Evolutionary conservation across 2,888 invertebrate species (phyloP), one percentile per base, ranked within the genome.

Genomic region (Prenolepis imparis): DNA sequence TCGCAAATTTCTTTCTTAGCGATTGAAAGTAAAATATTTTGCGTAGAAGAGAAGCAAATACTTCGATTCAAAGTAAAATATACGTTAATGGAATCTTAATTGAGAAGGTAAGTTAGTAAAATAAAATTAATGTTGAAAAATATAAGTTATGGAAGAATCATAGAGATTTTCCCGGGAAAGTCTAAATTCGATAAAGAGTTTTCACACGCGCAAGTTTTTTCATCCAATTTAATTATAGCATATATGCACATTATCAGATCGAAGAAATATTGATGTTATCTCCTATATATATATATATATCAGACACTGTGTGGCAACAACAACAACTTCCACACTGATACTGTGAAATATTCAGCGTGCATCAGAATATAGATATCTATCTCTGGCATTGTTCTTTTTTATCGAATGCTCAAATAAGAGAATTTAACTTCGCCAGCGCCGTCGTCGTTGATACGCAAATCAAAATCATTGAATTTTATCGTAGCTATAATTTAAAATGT

Each of bases 251-350:
- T 15, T 74, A 28, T 39, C 41, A 12, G 15, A 73, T 41, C 64
- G 21, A 24, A 73, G 32, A 73, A 73, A 32, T 74, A 63, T 74
- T 44, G 15, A 39, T 57, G n/a, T 39, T 39, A 18, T 63, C 61
- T 64, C 9, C 5, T 44, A 28, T 28, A 28, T 3, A 28, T 28
- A 18, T 44, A 28, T 28, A 28, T 3, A 28, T 28, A 18, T 32
- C 32, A 32, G 11, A 48, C 64, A 66, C 21, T 66, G 24, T 3
- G 36, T 75, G 36, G 24, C 36, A 66, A 66, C 24, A 52, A 66
- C 24, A 52, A 66, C 48, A 48, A 66, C 18, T 18, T 66, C 36
- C 12, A 36, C 36, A 12, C 3, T 4, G 15, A 41, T 21, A 15
- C 18, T 21, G 36, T 48, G 18, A 48, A 64, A 52, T 52, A 8